Evolutionary conservation across 2,113 vertebrate species (phyloP).

Genomic region (Alectura lathami): DNA sequence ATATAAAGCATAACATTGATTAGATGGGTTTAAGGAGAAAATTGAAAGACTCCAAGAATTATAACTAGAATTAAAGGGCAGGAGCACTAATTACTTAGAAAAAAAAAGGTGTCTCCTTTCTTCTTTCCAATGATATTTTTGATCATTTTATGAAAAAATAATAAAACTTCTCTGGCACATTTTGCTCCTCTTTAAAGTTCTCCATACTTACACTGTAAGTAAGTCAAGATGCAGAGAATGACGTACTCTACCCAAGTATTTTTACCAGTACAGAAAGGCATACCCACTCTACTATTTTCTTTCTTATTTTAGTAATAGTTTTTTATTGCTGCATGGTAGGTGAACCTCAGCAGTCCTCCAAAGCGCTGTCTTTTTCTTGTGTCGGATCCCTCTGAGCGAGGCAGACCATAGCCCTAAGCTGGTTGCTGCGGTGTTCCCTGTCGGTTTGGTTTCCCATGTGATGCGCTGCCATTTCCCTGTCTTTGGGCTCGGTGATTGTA

Average conservation of each 20-base stretch:
- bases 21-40: not conserved
- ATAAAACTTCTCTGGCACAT: not conserved
- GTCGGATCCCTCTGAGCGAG: fast-evolving
- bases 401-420: not conserved
- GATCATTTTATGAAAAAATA: slow-evolving; percentile 1
- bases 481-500: not conserved
- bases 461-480: fast-evolving
- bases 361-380: fast-evolving
- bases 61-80: not conserved
- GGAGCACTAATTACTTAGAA: not conserved
- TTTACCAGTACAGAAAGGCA: not conserved
- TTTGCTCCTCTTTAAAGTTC: slow-evolving; percentile 43
- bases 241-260: not conserved
- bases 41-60: not conserved
- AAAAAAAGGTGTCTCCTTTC: slow-evolving; percentile 13
- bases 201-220: slow-evolving; percentile 25
- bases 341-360: not conserved
- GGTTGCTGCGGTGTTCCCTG: not conserved
- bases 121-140: not conserved
- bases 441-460: fast-evolving
- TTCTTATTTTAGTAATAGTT: not conserved
- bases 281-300: not conserved
- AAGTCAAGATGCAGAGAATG: slow-evolving; percentile 50
- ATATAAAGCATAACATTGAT: not conserved
- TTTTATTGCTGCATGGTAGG: not conserved